phyloP scores from a whole-genome alignment of 1,140 invertebrate genomes.

The Ceratitis capitata region DNA sequence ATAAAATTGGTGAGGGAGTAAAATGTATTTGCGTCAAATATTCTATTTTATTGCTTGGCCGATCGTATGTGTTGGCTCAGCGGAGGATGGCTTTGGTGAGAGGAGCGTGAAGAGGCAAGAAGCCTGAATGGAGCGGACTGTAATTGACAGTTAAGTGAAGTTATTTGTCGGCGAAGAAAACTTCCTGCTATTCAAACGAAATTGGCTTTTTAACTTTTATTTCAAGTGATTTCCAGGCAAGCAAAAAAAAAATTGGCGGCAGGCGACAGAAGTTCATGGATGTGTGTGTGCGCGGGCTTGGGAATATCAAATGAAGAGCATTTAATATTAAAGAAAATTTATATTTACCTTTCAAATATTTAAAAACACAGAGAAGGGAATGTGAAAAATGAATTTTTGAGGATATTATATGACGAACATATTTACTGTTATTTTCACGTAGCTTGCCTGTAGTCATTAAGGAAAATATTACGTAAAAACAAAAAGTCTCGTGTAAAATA shows the following conservation, averaged over 20 bases:
- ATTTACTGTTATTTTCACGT: too few relatives aligned
- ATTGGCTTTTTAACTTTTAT: neutral
- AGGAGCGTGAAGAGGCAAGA: neutral
- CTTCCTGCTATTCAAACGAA: neutral
- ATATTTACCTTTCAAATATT: too few relatives aligned
- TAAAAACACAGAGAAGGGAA: too few relatives aligned
- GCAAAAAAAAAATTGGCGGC: neutral
- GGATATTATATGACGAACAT: too few relatives aligned
- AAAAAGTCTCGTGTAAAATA: too few relatives aligned
- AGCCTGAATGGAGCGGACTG: neutral
- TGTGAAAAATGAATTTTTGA: too few relatives aligned
- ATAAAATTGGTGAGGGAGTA: neutral
- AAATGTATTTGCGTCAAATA: neutral
- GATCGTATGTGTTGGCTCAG: neutral
- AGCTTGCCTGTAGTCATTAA: too few relatives aligned
- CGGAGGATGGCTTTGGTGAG: neutral
- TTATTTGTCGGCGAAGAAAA: neutral
- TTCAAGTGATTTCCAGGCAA: neutral
- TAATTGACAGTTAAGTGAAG: constrained; percentile 36
- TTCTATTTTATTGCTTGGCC: neutral
- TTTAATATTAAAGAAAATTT: too few relatives aligned
- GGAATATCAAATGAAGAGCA: neutral
- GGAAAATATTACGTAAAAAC: too few relatives aligned
- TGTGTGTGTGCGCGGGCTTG: neutral
- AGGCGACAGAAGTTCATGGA: neutral